Evolutionary conservation across 2,888 invertebrate species (phyloP), one percentile per base, ranked within the genome.

Genomic region (Phalera bucephala): DNA sequence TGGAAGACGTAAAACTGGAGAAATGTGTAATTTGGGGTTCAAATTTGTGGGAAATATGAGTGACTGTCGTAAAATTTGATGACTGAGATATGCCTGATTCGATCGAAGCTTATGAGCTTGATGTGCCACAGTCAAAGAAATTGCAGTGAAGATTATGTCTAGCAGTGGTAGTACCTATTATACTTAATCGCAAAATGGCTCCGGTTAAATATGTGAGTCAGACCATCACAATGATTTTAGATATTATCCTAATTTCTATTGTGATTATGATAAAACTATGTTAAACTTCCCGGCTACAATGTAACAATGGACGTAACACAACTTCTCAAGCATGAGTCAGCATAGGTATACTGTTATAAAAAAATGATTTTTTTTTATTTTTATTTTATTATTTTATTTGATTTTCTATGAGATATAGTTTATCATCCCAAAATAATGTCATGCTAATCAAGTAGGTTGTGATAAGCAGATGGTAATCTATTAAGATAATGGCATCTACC

Each of bases 391-490:
- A n/a, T n/a, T n/a, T n/a, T 27, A 11, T 29, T 28, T 31, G 33
- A 33, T 27, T 15, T 29, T 32, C 11, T 39, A 37, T 37, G 28
- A 34, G 15, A 45, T 29, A 36, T 43, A 52, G 44, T 32, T 44
- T 57, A 46, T 51, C 40, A 52, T 49, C 40, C 45, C 34, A 43
- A 41, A 26, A 38, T 34, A 33, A n/a, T 52, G 45, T 58, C 48
- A 59, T 55, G 56, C 60, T 40, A 55, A 61, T 60, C 45, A 46
- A 54, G 43, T 44, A 49, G 39, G 36, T 47, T 40, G 45, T 48
- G 51, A 62, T 54, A 67, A 57, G 52, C 56, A 42, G 43, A 60
- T 65, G 51, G 44, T 56, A 45, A 55, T 56, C 45, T 56, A 53
- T 32, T 46, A 35, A 56, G 63, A 60, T 62, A 63, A 42, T 52